Evolutionary conservation across 2,797 vertebrate genomes (phyloP).

Genomic region (Odontamblyopus rebecca): DNA sequence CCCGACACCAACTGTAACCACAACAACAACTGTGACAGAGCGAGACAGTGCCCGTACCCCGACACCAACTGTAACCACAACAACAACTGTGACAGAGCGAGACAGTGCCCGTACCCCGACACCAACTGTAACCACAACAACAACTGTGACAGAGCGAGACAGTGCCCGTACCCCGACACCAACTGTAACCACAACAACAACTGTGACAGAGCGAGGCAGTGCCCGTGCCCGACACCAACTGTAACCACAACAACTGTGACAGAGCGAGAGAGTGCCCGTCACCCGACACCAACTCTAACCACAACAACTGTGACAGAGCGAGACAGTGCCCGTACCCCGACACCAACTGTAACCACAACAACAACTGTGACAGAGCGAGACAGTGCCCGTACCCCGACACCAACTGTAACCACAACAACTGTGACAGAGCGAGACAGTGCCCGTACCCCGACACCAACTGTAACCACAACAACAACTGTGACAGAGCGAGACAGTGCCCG

Average conservation of each 20-base stretch:
- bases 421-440: conserved; percentile 89
- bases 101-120: no score
- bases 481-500: conserved; percentile 90
- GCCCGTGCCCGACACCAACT: no score
- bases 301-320: conserved; percentile 77
- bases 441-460: conserved; percentile 90
- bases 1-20: no score
- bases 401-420: conserved; percentile 70
- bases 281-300: conserved; percentile 85
- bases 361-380: conserved; percentile 81
- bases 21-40: no score
- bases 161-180: no score
- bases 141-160: no score
- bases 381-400: conserved; percentile 91
- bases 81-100: no score
- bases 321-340: conserved; percentile 91
- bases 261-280: conserved; percentile 91
- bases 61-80: no score
- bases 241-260: conserved; percentile 57
- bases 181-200: no score
- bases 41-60: no score
- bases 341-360: conserved; percentile 79
- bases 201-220: no score
- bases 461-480: conserved; percentile 35
- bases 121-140: no score